Base-by-base conservation (phyloP, 2,797 vertebrate genomes). In the Acridotheres tristis region DNA sequence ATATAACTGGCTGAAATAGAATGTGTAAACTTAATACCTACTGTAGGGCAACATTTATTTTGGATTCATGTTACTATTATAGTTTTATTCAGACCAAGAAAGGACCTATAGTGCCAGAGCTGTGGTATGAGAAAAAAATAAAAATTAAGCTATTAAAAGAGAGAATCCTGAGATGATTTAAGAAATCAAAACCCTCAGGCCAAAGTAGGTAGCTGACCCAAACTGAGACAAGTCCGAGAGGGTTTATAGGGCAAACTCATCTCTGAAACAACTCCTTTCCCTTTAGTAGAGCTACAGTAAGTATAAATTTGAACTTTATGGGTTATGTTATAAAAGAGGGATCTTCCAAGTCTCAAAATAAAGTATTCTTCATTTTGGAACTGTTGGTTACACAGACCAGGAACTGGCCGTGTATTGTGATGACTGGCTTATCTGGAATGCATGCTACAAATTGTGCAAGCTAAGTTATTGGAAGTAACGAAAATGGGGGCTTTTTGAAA, bases 21-120 rank as follows among this genome's bases (percentile, higher is more conserved):
- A 83, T 61, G 50, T 34, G 32, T 75, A 93, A 88, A 81, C 54
- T 69, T 91, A 88, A 93, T 71, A 78, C 9, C 77, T 94, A 51
- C 42, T 79, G 20, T 74, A 74, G 58, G 57, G 66, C 72, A 76
- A 67, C n/a, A 74, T 91, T 95, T 90, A 71, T 91, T 96, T 90
- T 93, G 57, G n/a, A 90, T 67, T 96, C 40, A 19, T 42, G 19
- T 89, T 93, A 68, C 65, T 68, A 36, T 66, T 88, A 48, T 1
- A 17, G 55, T 66, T 90, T 38, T 79, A 66, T 77, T 93, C 85
- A 93, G 55, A 53, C 9, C 18, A 87, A 55, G 45, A 78, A 92
- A 83, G 21, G 50, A 84, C 36, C 14, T 89, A 32, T 48, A 78
- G 42, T 73, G 42, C 29, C 57, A 53, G 11, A 55, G 55, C 18